Base-by-base conservation (phyloP, 2,888 invertebrate genomes). In the Sphaeridia pumilis region DNA sequence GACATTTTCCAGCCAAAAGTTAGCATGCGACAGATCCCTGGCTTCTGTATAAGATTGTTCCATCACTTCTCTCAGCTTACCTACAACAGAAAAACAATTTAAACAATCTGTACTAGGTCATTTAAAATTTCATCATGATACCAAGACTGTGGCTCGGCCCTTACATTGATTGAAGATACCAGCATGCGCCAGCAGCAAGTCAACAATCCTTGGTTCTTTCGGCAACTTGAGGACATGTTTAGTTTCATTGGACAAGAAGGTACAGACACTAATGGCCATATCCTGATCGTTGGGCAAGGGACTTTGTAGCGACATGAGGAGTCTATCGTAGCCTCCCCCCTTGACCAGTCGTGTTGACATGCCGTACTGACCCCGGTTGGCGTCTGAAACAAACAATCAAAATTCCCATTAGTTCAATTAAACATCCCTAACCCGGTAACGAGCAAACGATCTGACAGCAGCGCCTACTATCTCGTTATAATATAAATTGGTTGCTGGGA, bases 251-350 rank as follows among this genome's bases (percentile, higher is more conserved):
- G 94, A 92, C 64, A 98, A 77, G 55, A 98, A 76, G 0, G 92
- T 93, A 71, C 94, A 94, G 2, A 95, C 90, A 71, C 97, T 97
- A 66, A 98, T 84, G 25, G 94, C 94, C 71, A 97, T 93, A 73
- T 97, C 97, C 70, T 95, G 92, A 71, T 98, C 97, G 71, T 98
- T 98, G 4, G 97, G 95, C 70, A 98, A 77, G 1, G 97, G 94
- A n/a, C 90, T 90, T 49, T 92, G 74, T 35, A 98, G 76, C 0
- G 95, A 92, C 49, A 93, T 75, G n/a, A 88, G 81, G 55, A 98
- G 74, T 57, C 89, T 82, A 65, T 87, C 85, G 70, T 87, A 89
- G 67, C 87, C 87, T 1, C 67, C 68, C 41, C 65, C 57, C 28
- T 64, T 63, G 20, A 66, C 78, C 46, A 83, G 69, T 65, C 81